Evolutionary conservation across 2,113 vertebrate species (phyloP), one percentile per base, ranked within the genome.

Genomic region (Oxyruncus cristatus): DNA sequence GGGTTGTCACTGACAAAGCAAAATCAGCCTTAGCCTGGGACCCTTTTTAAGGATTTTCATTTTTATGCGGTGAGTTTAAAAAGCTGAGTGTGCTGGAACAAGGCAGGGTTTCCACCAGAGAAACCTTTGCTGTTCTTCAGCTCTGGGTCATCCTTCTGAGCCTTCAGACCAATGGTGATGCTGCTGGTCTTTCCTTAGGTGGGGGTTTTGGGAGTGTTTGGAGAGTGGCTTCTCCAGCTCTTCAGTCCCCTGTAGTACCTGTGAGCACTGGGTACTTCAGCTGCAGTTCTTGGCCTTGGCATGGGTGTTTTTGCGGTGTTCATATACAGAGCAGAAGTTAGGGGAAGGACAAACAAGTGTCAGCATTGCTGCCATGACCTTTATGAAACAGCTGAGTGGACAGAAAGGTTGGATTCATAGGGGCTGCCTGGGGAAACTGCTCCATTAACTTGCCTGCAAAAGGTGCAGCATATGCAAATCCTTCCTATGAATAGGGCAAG

Each of bases 401-500:
- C 23, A 70, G 71, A 81, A 85, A n/a, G 4, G 11, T 88, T 80
- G 33, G 6, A 4, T 50, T 85, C 47, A 66, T 30, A 5, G 62
- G 35, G 41, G 16, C 30, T 92, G 56, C 14, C 63, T 16, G 32
- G 30, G 59, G 39, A 55, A 55, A 30, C 11, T 26, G 39, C 47
- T 81, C 55, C 8, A 11, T 50, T 30, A 47, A 44, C 11, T 41
- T 77, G 26, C 14, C 70, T 42, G 42, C 0, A 3, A 32, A 47
- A 75, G 61, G 56, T 14, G 24, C 42, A 52, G 33, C 11, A 4
- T 11, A 4, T 61, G 12, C 16, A 72, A 44, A 61, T 14, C 55
- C 39, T 68, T 42, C 11, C 68, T 30, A 3, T 24, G 73, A 50
- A 8, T 0, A 32, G 24, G 30, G 27, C 2, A 5, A 0, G 2